Evolutionary conservation across 2,113 vertebrate genomes (phyloP).

Genomic region (Onychorhynchus coronatus): DNA sequence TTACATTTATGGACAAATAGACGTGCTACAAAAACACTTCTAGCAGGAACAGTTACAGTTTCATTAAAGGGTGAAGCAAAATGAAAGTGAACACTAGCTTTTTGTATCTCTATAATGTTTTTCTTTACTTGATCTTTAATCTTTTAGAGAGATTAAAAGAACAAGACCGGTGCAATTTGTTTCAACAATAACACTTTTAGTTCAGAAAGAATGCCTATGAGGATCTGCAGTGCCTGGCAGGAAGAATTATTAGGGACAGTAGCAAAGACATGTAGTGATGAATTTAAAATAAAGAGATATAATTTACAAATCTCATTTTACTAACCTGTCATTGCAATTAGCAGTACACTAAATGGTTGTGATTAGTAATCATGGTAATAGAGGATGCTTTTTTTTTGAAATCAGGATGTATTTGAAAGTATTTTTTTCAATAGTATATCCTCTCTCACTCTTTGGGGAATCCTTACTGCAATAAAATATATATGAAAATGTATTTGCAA

Average conservation of each 20-base stretch:
- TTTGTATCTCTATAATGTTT: not conserved
- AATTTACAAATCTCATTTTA: not conserved
- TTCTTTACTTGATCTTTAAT: slow-evolving; percentile 12
- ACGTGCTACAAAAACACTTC: slow-evolving; percentile 10
- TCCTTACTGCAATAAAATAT: not conserved
- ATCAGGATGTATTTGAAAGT: not conserved
- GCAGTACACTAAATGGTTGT: not conserved
- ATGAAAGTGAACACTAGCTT: not conserved
- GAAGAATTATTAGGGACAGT: not conserved
- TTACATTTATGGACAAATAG: slow-evolving; percentile 14
- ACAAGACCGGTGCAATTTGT: not conserved
- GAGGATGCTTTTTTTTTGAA: not conserved
- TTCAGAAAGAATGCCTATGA: not conserved
- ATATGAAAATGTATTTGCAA: not conserved
- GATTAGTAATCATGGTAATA: not conserved
- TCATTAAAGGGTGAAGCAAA: slow-evolving; percentile 40
- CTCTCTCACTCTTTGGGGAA: not conserved
- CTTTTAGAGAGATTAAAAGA: slow-evolving; percentile 16
- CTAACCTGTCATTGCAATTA: slow-evolving; percentile 6
- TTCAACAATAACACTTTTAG: not conserved
- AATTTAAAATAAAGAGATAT: not conserved
- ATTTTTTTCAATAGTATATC: not conserved
- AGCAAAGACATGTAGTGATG: not conserved
- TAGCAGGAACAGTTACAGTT: slow-evolving; percentile 28
- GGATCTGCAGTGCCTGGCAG: not conserved